Evolutionary conservation across 2,113 vertebrate species (phyloP), one percentile per base, ranked within the genome.

Genomic region (Brachyistius frenatus): DNA sequence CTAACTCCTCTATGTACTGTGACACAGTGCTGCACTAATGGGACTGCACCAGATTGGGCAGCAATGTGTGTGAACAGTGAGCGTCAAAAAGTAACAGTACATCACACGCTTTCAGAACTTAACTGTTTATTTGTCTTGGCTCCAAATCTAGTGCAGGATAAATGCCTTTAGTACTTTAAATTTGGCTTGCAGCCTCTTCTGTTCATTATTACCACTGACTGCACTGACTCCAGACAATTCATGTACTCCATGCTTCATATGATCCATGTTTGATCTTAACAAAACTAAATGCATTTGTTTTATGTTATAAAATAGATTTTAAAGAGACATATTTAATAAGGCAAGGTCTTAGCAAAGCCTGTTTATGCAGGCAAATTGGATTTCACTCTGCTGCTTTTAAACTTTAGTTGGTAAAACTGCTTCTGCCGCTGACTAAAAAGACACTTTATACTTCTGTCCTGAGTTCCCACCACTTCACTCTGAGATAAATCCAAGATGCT

Each of bases 401-500:
- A 35, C 5, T 66, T 54, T 37, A 37, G 5, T 64, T 54, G 64
- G 68, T 76, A 32, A 64, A 79, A 32, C 15, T 62, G 11, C 53
- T 57, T 78, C 23, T 69, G 31, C 52, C 66, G 54, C n/a, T 49
- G 23, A 15, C 1, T 68, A n/a, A 53, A 50, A n/a, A 30, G 50
- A 76, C 31, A 54, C 16, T 30, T n/a, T 58, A 69, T 56, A 46
- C 31, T 35, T 56, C 63, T 41, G 32, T 68, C 44, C 39, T 58
- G 33, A 57, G 36, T 58, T 55, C n/a, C 37, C 32, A 16, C n/a
- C 60, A 36, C 44, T 69, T 72, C 32, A 54, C 55, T 70, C 55
- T 61, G 55, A 79, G 50, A 73, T 79, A 23, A 44, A 63, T 11
- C 14, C 56, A 36, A 23, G 60, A 49, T 10, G 55, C 31, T 61